phyloP scores from a whole-genome alignment of 2,888 invertebrate species.

The Diarsia brunnea region DNA sequence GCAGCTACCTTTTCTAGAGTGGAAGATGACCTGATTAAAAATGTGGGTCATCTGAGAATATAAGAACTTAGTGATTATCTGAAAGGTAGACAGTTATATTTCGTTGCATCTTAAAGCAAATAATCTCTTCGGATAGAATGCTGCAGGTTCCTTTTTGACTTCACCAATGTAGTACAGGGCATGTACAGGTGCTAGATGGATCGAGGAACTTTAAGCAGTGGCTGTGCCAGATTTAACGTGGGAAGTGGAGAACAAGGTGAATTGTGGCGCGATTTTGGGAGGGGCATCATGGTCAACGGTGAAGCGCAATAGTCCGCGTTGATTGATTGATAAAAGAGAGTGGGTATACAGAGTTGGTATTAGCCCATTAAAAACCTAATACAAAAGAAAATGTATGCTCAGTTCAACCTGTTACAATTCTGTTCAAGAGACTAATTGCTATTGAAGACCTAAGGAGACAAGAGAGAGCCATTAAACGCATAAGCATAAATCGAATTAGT shows the following conservation, averaged over 20 bases:
- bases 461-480: conserved; percentile 2
- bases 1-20: background rate
- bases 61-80: no score
- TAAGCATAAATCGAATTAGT: conserved; percentile 38
- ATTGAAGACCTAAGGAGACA: conserved; percentile 13
- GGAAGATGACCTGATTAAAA: conserved; percentile 7
- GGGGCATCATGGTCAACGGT: background rate
- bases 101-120: background rate
- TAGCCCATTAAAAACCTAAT: background rate
- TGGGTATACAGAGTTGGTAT: background rate
- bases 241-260: background rate
- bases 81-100: background rate
- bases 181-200: background rate
- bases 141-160: background rate
- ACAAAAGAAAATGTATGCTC: background rate
- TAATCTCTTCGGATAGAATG: background rate
- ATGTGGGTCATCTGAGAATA: background rate
- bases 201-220: background rate
- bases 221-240: background rate
- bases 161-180: background rate
- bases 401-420: background rate
- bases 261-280: background rate
- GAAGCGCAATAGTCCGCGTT: background rate
- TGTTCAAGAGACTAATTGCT: background rate
- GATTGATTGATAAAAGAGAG: background rate